Evolutionary conservation across 53 echinoderm and acorn worm species (phyloP).

Genomic region (Astropecten irregularis): DNA sequence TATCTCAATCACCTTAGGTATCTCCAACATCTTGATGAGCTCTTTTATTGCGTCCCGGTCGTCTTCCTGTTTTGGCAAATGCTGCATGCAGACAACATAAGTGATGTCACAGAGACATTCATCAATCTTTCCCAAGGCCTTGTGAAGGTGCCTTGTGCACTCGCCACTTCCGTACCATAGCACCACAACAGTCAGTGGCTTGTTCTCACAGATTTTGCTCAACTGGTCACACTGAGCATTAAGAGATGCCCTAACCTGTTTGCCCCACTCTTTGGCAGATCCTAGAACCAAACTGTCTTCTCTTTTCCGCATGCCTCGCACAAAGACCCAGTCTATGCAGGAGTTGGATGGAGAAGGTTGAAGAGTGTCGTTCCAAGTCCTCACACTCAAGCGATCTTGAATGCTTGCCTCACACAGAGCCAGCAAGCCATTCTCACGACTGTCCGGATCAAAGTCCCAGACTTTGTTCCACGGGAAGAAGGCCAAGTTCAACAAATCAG

Average conservation of each 20-base stretch:
- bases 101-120: slow-evolving; percentile 8
- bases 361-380: slow-evolving; percentile 29
- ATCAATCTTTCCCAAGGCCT: slow-evolving; percentile 27
- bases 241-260: background rate
- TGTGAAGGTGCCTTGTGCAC: slow-evolving; percentile 9
- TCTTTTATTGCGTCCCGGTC: background rate
- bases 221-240: slow-evolving; percentile 20
- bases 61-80: background rate
- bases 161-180: slow-evolving; percentile 45
- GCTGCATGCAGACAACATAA: slow-evolving; percentile 34
- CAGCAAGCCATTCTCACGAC: slow-evolving; percentile 37
- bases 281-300: slow-evolving; percentile 8
- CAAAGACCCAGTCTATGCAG: slow-evolving; percentile 28
- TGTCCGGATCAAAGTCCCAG: slow-evolving; percentile 60
- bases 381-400: background rate
- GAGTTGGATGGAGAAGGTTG: slow-evolving; percentile 1
- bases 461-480: slow-evolving; percentile 34
- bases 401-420: slow-evolving; percentile 10
- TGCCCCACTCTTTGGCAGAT: slow-evolving; percentile 9
- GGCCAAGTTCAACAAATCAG: background rate
- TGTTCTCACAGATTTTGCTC: slow-evolving; percentile 11
- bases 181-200: slow-evolving; percentile 37
- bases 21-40: slow-evolving; percentile 22
- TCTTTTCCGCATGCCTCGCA: background rate
- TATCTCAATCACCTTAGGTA: slow-evolving; percentile 19